Base-by-base conservation (phyloP, 2,888 invertebrate genomes). In the Gymnosoma rotundatum region DNA sequence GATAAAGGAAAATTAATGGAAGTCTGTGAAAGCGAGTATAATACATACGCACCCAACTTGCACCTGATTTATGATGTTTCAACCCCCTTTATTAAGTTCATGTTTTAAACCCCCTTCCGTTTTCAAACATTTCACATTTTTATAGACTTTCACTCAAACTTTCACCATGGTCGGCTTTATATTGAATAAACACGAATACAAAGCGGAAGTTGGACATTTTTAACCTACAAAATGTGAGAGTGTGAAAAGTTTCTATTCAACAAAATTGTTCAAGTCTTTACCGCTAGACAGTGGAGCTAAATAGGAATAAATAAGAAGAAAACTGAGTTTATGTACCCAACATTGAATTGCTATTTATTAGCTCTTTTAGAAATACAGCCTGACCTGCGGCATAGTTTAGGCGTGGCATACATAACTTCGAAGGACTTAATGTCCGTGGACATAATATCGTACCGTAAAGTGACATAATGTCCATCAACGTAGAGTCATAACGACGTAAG, bases 41-140 rank as follows among this genome's bases (percentile, higher is more conserved):
- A 67, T 4, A 38, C 4, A 52, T n/a, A 64, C 75, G 54, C 67
- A 73, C 69, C 60, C 81, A 81, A 20, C 50, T 50, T 84, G 78
- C 84, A 84, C 81, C 84, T 84, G 84, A 84, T 78, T 78, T 78
- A 66, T 81, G 74, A 78, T 81, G 67, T 73, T 72, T 74, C 81
- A 69, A 64, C 81, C 81, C 76, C 25, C 45, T 21, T 78, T 48
- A 48, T 48, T 48, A 48, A 48, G 4, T 18, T 52, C 9, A 42
- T 69, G 12, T 18, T 45, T 54, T 18, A 45, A 50, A 16, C 18
- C 8, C 42, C 58, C 21, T 52, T 54, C 10, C 63, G 20, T 3
- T 21, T 12, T 3, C 32, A 8, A 8, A 9, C 0, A 18, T 3
- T 58, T 63, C 7, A 58, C 18, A 70, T 76, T 76, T 82, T 76